Evolutionary conservation across 53 echinoderm and acorn worm species (phyloP).

Genomic region (Holothuria leucospilota): DNA sequence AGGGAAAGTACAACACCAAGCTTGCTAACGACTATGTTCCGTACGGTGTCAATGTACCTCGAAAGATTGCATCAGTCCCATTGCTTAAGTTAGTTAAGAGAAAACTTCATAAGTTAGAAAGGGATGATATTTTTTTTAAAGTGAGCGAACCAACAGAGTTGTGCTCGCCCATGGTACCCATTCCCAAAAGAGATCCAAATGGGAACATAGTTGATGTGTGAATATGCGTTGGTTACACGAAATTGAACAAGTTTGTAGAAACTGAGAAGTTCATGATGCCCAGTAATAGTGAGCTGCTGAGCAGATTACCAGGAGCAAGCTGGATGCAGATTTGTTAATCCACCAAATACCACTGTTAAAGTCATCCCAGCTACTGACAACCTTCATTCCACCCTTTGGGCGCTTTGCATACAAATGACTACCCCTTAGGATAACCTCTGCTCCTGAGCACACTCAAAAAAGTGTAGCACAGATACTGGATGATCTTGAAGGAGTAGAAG

Average conservation of each 20-base stretch:
- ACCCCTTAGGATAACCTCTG: conserved; percentile 68
- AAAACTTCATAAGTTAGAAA: conserved; percentile 55
- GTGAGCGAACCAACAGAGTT: conserved; percentile 67
- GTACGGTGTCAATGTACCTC: neutral
- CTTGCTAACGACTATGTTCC: neutral
- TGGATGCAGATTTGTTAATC: conserved; percentile 67
- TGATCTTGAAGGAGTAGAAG: conserved; percentile 54
- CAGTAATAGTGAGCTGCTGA: conserved; percentile 46
- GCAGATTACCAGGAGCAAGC: conserved; percentile 65
- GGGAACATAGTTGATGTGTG: conserved; percentile 50
- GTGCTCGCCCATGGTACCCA: conserved; percentile 58
- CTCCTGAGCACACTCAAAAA: conserved; percentile 49
- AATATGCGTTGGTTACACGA: conserved; percentile 67
- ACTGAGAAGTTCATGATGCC: conserved; percentile 62
- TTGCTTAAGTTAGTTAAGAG: conserved; percentile 33
- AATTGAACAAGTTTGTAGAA: conserved; percentile 56
- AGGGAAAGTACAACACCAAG: conserved; percentile 1
- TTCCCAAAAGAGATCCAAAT: conserved; percentile 38
- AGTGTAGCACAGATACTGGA: conserved; percentile 50
- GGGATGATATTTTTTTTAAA: conserved; percentile 57
- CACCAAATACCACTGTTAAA: conserved; percentile 62
- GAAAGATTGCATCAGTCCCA: neutral
- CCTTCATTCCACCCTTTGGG: conserved; percentile 66
- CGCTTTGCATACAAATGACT: conserved; percentile 49
- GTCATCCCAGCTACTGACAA: conserved; percentile 46